Evolutionary conservation across 2,113 vertebrate genomes (phyloP).

Genomic region (Aegypius monachus): DNA sequence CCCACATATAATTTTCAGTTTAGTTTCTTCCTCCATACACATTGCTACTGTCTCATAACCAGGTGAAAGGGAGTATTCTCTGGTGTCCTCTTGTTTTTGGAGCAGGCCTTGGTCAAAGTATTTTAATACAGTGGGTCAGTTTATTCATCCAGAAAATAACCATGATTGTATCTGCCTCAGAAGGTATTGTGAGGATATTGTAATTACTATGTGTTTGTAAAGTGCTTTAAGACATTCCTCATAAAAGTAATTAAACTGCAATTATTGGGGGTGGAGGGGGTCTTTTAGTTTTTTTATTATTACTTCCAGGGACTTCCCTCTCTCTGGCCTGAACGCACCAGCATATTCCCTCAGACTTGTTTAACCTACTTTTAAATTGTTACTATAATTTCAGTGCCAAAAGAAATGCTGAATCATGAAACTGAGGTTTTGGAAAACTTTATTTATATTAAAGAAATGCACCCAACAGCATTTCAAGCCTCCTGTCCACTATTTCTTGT

Average conservation of each 20-base stretch:
- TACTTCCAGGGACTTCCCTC: neutral
- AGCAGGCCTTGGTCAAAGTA: neutral
- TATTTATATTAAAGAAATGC: slow-evolving; percentile 61
- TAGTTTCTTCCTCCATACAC: neutral
- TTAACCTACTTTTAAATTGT: slow-evolving; percentile 32
- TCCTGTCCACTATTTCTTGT: neutral
- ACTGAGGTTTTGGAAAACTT: slow-evolving; percentile 45
- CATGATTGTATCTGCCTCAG: neutral
- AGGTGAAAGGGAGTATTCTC: neutral
- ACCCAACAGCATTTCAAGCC: slow-evolving; percentile 35
- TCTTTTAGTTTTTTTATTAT: neutral
- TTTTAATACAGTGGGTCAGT: neutral
- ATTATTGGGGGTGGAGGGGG: neutral
- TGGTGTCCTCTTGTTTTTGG: neutral
- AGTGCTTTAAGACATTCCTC: neutral
- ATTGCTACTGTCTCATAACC: neutral
- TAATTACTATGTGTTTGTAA: neutral
- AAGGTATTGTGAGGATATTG: neutral
- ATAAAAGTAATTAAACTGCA: neutral
- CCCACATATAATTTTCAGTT: neutral
- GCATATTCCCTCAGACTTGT: neutral
- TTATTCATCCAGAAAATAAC: neutral
- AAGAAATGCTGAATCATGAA: slow-evolving; percentile 65
- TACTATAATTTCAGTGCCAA: slow-evolving; percentile 34
- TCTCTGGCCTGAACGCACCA: neutral